phyloP scores from a whole-genome alignment of 2,797 vertebrate species.

The Myotis findleyi region DNA sequence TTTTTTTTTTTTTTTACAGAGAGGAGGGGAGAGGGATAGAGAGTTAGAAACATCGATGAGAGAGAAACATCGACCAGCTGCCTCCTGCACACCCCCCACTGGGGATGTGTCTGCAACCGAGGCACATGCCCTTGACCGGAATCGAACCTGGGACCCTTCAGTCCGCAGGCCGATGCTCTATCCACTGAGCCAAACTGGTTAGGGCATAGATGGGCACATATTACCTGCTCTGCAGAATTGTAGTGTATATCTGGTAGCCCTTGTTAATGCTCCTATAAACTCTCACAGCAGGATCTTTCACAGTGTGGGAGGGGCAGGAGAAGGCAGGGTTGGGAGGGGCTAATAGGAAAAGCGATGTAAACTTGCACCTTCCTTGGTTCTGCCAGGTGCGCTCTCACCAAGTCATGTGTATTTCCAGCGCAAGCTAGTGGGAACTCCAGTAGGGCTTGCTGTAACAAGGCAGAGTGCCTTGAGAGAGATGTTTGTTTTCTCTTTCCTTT shows the following conservation, averaged over 20 bases:
- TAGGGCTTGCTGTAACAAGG: background rate
- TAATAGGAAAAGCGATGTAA: background rate
- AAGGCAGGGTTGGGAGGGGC: background rate
- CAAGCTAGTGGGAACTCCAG: background rate
- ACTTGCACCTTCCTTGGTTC: background rate
- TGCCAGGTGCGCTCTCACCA: background rate
- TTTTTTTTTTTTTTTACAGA: too few species aligned
- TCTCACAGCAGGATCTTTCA: background rate
- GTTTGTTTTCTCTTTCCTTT: background rate
- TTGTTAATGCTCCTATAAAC: background rate
- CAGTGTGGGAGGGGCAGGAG: background rate
- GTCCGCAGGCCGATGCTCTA: too few species aligned
- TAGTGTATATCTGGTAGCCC: background rate
- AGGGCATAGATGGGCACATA: background rate
- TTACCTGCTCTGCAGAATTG: background rate
- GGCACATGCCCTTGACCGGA: too few species aligned
- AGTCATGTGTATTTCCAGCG: background rate
- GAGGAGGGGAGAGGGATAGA: too few species aligned
- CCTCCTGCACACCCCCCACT: too few species aligned
- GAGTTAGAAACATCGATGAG: too few species aligned
- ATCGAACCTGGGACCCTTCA: too few species aligned
- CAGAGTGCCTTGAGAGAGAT: background rate
- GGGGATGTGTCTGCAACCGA: too few species aligned
- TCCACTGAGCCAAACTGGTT: too few species aligned
- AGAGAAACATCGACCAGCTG: too few species aligned